Percentiles rank a stretch among this genome's conserved stretches.
Evolutionary conservation across 1,140 invertebrate species (phyloP).

Genomic region (Drosophila obscura): DNA sequence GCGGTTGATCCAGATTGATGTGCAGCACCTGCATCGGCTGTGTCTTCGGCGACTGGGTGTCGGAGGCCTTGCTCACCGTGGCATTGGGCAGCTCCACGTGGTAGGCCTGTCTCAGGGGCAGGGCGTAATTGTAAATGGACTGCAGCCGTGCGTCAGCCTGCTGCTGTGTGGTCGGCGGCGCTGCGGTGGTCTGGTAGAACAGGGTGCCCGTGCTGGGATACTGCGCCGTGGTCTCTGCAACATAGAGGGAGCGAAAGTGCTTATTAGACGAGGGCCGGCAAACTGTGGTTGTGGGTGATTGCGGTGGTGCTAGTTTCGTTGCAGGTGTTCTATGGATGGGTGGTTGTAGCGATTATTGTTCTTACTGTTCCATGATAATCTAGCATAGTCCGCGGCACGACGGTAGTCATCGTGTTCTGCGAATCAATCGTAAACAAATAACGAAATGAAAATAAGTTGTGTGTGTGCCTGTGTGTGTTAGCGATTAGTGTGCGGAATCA

Average conservation of each 20-base stretch:
- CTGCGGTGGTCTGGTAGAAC: slow-evolving; percentile 78
- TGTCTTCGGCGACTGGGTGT: slow-evolving; percentile 56
- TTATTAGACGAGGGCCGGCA: not conserved
- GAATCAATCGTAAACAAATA: slow-evolving; percentile 84
- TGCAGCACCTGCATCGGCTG: slow-evolving; percentile 76
- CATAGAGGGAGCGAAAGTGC: not conserved
- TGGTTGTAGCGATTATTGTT: slow-evolving; percentile 67
- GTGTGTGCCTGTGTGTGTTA: slow-evolving; percentile 69
- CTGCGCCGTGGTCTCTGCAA: slow-evolving; percentile 71
- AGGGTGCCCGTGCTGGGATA: slow-evolving; percentile 76
- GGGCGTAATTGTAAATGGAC: slow-evolving; percentile 68
- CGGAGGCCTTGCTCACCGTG: slow-evolving; percentile 59
- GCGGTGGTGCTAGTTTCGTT: not conserved
- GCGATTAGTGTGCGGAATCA: slow-evolving; percentile 57
- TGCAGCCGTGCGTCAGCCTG: slow-evolving; percentile 68
- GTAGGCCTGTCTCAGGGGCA: slow-evolving; percentile 72
- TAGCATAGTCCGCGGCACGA: slow-evolving; percentile 89
- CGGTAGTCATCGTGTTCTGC: slow-evolving; percentile 91
- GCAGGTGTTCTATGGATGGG: slow-evolving; percentile 25
- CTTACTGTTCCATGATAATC: slow-evolving; percentile 93
- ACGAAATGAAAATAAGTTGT: slow-evolving; percentile 76
- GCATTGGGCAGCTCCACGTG: slow-evolving; percentile 70
- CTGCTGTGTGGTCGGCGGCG: slow-evolving; percentile 72
- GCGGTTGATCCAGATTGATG: slow-evolving; percentile 78
- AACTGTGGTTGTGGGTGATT: not conserved